Evolutionary conservation across 2,888 invertebrate genomes (phyloP).

Genomic region (Melipona beecheii): DNA sequence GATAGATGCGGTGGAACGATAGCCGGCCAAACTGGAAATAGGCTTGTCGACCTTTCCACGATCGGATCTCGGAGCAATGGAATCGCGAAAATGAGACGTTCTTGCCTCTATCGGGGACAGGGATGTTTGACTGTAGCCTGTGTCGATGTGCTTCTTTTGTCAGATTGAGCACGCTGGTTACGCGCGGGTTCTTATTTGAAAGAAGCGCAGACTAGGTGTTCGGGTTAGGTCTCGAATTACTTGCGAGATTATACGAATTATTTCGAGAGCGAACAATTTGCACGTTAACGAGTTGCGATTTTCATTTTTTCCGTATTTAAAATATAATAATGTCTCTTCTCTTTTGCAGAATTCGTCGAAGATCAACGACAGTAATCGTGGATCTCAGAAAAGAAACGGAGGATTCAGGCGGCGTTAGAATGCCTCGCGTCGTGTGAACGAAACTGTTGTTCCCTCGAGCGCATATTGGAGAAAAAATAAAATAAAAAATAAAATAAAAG

Average conservation of each 20-base stretch:
- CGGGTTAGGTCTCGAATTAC: too few species aligned
- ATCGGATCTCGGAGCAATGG: constrained; percentile 31
- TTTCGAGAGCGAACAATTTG: neutral
- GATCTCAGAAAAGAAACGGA: neutral
- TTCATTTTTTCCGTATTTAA: neutral
- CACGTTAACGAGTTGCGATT: neutral
- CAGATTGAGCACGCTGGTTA: too few species aligned
- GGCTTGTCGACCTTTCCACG: constrained; percentile 41
- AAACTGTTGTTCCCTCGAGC: neutral
- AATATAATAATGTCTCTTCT: neutral
- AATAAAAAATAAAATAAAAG: neutral
- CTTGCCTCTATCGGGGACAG: neutral
- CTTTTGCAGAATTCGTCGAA: constrained; percentile 20
- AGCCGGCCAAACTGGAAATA: constrained; percentile 71
- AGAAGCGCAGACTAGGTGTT: too few species aligned
- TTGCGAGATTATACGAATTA: too few species aligned
- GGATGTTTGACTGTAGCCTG: neutral
- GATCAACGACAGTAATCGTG: neutral
- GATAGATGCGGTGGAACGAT: constrained; percentile 56
- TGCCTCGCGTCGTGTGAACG: constrained; percentile 1
- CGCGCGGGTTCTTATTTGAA: too few species aligned
- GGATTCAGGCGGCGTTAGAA: neutral
- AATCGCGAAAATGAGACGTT: neutral
- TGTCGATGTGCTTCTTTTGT: neutral
- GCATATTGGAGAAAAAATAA: neutral